A percentile compares a stretch with the other conserved stretches of the same genome.
phyloP scores from a whole-genome alignment of 2,797 vertebrate genomes.

The Pelodytes ibericus region DNA sequence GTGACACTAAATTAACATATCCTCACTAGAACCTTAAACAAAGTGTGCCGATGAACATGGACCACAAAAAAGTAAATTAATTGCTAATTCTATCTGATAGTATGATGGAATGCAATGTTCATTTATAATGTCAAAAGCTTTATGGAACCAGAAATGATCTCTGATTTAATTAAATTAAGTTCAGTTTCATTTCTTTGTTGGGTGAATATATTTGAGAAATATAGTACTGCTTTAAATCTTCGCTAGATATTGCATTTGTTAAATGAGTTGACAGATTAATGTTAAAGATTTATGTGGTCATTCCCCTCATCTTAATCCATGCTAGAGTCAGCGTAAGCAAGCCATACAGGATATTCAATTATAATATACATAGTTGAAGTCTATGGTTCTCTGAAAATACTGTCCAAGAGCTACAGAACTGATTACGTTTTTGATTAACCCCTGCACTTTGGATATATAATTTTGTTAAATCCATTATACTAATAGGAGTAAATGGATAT shows the following conservation, averaged over 20 bases:
- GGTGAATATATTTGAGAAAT: neutral
- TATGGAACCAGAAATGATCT: constrained; percentile 7
- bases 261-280: neutral
- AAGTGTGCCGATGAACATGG: too few species aligned
- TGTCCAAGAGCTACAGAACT: neutral
- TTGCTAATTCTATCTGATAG: neutral
- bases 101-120: constrained; percentile 2
- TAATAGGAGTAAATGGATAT: neutral
- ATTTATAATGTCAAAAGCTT: neutral
- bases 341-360: neutral
- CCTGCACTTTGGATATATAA: neutral
- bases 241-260: neutral
- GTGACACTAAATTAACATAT: too few species aligned
- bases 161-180: neutral
- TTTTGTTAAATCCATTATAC: neutral
- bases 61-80: neutral
- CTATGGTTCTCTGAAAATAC: neutral
- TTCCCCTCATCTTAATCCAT: neutral
- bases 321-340: neutral
- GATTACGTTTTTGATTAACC: neutral
- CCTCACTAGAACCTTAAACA: too few species aligned
- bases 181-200: neutral
- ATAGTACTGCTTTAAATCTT: neutral
- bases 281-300: neutral
- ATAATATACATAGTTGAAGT: neutral